phyloP scores from a whole-genome alignment of 2,888 invertebrate genomes.

The Drosophila percnosoma region DNA sequence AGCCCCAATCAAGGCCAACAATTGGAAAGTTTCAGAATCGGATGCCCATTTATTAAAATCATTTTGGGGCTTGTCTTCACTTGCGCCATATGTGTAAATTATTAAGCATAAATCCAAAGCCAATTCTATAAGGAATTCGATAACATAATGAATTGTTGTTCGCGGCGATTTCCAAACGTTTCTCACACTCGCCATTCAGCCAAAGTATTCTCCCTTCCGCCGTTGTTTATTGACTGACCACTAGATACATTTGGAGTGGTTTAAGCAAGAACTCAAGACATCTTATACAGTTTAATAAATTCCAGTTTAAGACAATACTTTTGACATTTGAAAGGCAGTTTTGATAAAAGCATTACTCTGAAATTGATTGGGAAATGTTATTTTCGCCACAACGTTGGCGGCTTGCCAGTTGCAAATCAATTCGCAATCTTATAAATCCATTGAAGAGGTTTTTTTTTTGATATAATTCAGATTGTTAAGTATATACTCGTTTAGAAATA shows the following conservation, averaged over 20 bases:
- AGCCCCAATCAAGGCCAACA: conserved; percentile 16
- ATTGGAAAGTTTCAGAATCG: conserved; percentile 13
- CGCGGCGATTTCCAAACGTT: conserved; percentile 22
- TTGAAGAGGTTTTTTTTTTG: conserved; percentile 28
- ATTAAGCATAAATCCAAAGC: conserved; percentile 31
- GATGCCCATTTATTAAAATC: conserved; percentile 38
- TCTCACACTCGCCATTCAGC: conserved; percentile 21
- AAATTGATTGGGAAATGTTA: neutral
- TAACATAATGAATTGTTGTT: conserved; percentile 6
- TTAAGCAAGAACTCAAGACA: neutral
- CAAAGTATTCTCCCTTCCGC: conserved; percentile 12
- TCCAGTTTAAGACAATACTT: neutral
- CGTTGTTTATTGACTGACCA: conserved; percentile 37
- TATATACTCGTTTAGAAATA: conserved; percentile 8
- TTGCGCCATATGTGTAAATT: conserved; percentile 41
- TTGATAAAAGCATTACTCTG: neutral
- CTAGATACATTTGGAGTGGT: conserved; percentile 2
- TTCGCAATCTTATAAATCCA: conserved; percentile 40
- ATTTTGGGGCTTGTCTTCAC: conserved; percentile 13
- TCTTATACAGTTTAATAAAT: neutral
- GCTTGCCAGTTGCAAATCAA: conserved; percentile 32
- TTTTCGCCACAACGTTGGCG: conserved; percentile 27
- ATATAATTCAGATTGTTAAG: conserved; percentile 22
- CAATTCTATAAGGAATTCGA: conserved; percentile 12
- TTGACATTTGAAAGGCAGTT: neutral